Evolutionary conservation across 2,888 invertebrate genomes (phyloP).

Genomic region (Trisateles emortualis): DNA sequence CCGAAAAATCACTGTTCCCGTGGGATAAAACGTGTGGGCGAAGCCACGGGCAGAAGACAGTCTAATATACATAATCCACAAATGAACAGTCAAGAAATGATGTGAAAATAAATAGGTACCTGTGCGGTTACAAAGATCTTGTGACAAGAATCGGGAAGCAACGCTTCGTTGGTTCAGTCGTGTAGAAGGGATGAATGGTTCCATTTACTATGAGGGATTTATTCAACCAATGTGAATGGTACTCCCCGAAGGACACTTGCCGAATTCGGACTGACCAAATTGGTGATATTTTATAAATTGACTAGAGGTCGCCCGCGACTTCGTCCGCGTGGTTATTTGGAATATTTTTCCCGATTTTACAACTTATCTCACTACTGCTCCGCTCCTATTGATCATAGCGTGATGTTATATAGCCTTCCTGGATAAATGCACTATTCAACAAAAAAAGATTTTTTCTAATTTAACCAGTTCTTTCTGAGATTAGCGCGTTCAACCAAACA

Average conservation of each 20-base stretch:
- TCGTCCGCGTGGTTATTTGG: too few species aligned
- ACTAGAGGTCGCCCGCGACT: too few species aligned
- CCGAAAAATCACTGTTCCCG: too few species aligned
- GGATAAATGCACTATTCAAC: too few species aligned
- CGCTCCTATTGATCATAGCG: too few species aligned
- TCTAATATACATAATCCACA: background rate
- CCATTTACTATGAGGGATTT: constrained; percentile 6
- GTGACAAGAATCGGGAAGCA: constrained; percentile 1
- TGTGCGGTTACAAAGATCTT: constrained; percentile 3
- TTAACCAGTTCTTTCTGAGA: too few species aligned
- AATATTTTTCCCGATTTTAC: too few species aligned
- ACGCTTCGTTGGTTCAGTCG: constrained; percentile 4
- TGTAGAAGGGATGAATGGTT: constrained; percentile 6
- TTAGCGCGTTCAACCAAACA: too few species aligned
- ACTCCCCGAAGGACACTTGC: constrained; percentile 1
- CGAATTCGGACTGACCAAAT: background rate
- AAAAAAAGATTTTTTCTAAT: too few species aligned
- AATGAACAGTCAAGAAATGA: background rate
- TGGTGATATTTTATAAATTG: background rate
- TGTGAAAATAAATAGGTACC: background rate
- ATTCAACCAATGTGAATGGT: constrained; percentile 5
- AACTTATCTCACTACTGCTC: too few species aligned
- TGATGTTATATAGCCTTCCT: too few species aligned
- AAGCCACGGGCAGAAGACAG: background rate
- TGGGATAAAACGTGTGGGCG: too few species aligned